Percentiles rank a stretch among this genome's conserved stretches.
Conservation (phyloP, 2,113 vertebrate species). For the Chionodraco myersi region DNA sequence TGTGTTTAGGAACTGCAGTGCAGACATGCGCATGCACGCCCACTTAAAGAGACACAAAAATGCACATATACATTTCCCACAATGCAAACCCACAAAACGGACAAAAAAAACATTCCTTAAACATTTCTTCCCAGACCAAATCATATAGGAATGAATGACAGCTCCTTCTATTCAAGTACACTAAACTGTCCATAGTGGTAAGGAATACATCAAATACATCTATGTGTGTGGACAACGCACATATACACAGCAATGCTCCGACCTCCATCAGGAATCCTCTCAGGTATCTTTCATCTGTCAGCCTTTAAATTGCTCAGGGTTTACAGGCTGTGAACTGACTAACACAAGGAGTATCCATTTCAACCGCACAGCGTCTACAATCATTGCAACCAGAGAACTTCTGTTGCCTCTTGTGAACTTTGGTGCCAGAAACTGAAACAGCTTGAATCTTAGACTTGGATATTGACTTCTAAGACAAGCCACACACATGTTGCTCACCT, state of each 20-base stretch:
- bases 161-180: neutral
- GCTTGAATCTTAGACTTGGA: slow-evolving; percentile 1
- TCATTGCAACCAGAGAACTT: slow-evolving; percentile 39
- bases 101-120: neutral
- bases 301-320: slow-evolving; percentile 67
- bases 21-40: slow-evolving; percentile 35
- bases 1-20: slow-evolving; percentile 70
- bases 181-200: neutral
- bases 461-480: slow-evolving; percentile 10
- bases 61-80: slow-evolving; percentile 35
- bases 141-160: neutral
- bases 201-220: neutral
- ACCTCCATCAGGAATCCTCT: slow-evolving; percentile 73
- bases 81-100: slow-evolving; percentile 3
- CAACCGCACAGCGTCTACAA: slow-evolving; percentile 35
- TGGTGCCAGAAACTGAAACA: neutral
- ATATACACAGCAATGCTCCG: neutral
- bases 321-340: slow-evolving; percentile 27
- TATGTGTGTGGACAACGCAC: neutral
- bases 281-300: slow-evolving; percentile 81
- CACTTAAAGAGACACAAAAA: slow-evolving; percentile 36
- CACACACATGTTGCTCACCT: slow-evolving; percentile 82
- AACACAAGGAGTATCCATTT: slow-evolving; percentile 45
- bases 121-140: slow-evolving; percentile 4
- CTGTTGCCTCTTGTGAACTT: slow-evolving; percentile 20